These are phyloP conservation scores for Habropoda laboriosa DNA, from an alignment of 1,140 invertebrate species.

Conservation along the genomic window DNA sequence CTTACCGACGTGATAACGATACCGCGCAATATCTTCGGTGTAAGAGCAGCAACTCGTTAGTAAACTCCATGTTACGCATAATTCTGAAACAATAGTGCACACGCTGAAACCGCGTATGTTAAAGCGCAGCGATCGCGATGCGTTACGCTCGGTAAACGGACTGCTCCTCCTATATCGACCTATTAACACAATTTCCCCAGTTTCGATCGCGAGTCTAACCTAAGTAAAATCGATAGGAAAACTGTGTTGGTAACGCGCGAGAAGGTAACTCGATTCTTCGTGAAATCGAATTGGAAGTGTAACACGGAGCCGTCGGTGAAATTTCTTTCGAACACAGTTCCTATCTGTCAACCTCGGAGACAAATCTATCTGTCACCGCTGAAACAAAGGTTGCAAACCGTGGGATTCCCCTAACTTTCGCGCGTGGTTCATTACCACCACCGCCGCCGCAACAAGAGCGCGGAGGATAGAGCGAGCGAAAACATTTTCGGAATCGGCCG, in stretches of 20 bases:
- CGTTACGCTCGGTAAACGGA: background rate
- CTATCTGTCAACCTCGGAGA: too few species aligned
- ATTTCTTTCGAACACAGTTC: too few species aligned
- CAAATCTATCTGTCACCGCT: too few species aligned
- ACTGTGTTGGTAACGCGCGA: background rate
- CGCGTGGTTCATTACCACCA: too few species aligned
- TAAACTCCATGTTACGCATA: slow-evolving; percentile 73
- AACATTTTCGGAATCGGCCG: slow-evolving; percentile 72
- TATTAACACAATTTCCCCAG: slow-evolving; percentile 27
- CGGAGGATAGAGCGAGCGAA: background rate
- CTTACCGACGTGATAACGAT: slow-evolving; percentile 69
- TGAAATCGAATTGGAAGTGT: slow-evolving; percentile 9
- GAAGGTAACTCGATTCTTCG: background rate
- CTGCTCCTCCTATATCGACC: background rate
- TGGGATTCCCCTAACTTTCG: background rate
- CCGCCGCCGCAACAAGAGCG: too few species aligned
- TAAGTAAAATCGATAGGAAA: slow-evolving; percentile 4
- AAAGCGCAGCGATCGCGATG: too few species aligned
- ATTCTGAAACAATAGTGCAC: slow-evolving; percentile 65
- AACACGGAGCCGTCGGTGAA: slow-evolving; percentile 26
- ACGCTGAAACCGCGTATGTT: background rate
- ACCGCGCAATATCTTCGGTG: slow-evolving; percentile 68
- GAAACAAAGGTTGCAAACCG: too few species aligned
- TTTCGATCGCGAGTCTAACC: background rate
- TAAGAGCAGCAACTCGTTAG: slow-evolving; percentile 64